Percentiles rank a stretch among this genome's conserved stretches.
Conservation (phyloP, 2,888 invertebrate genomes). For the Herminia tarsipennalis region DNA sequence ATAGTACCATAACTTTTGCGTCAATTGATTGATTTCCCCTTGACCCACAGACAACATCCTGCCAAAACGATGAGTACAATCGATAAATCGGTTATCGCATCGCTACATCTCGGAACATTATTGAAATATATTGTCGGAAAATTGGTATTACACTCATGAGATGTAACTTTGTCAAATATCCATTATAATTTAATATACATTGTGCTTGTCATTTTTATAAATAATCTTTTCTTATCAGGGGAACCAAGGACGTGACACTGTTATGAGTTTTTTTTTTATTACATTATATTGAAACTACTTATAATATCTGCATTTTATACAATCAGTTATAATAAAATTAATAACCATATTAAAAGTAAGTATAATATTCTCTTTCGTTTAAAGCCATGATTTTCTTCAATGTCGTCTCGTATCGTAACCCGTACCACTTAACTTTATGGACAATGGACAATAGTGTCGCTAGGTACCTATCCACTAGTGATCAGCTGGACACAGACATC, state of each 20-base stretch:
- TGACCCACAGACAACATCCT: slow-evolving; percentile 49
- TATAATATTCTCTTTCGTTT: neutral
- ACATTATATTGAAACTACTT: slow-evolving; percentile 32
- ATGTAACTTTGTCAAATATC: slow-evolving; percentile 46
- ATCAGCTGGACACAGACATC: too few species aligned
- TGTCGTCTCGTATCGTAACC: too few species aligned
- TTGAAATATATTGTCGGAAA: slow-evolving; percentile 47
- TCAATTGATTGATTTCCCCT: slow-evolving; percentile 38
- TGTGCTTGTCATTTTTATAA: slow-evolving; percentile 62
- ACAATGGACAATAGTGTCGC: too few species aligned
- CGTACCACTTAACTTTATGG: too few species aligned
- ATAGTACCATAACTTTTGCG: slow-evolving; percentile 38
- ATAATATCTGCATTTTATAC: slow-evolving; percentile 42
- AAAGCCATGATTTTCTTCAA: neutral
- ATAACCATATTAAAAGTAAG: slow-evolving; percentile 6
- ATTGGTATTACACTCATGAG: slow-evolving; percentile 30
- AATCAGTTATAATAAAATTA: slow-evolving; percentile 12
- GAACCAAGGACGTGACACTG: slow-evolving; percentile 69
- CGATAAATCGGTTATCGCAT: slow-evolving; percentile 49
- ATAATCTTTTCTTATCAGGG: slow-evolving; percentile 68
- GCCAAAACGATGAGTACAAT: slow-evolving; percentile 46
- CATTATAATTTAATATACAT: slow-evolving; percentile 41
- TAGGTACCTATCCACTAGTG: too few species aligned
- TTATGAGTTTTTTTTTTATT: slow-evolving; percentile 50
- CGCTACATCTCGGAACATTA: slow-evolving; percentile 45